Evolutionary conservation across 2,888 invertebrate species (phyloP).

Genomic region (Cosmorhoe ocellata): DNA sequence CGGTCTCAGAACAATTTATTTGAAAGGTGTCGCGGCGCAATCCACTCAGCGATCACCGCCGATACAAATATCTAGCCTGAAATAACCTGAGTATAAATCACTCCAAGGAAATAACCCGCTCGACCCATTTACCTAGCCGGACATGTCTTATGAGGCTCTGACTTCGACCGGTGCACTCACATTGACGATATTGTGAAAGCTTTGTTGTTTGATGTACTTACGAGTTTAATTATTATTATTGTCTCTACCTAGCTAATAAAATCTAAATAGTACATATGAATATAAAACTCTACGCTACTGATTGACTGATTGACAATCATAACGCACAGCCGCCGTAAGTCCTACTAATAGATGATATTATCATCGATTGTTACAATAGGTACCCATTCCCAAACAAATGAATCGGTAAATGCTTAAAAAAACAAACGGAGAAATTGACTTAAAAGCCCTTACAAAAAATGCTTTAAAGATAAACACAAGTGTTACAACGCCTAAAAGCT

Average conservation of each 20-base stretch:
- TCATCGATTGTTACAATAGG: too few relatives aligned
- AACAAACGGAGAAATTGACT: constrained; percentile 29
- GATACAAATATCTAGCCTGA: constrained; percentile 62
- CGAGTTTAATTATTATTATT: constrained; percentile 35
- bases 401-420: too few relatives aligned
- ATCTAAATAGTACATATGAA: too few relatives aligned
- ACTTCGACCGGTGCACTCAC: constrained; percentile 39
- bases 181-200: constrained; percentile 52
- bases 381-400: too few relatives aligned
- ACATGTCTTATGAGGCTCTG: constrained; percentile 57
- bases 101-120: constrained; percentile 61
- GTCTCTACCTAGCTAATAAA: too few relatives aligned
- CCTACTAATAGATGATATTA: too few relatives aligned
- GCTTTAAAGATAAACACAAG: constrained; percentile 32
- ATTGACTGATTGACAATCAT: too few relatives aligned
- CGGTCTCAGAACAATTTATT: constrained; percentile 80
- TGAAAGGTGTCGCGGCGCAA: constrained; percentile 79
- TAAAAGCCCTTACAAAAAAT: constrained; percentile 29
- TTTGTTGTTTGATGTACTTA: constrained; percentile 41
- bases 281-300: too few relatives aligned
- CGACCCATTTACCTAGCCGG: constrained; percentile 63
- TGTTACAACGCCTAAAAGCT: constrained; percentile 32
- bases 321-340: too few relatives aligned
- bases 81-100: constrained; percentile 70
- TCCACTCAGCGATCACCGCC: constrained; percentile 69